Evolutionary conservation across 2,797 vertebrate species (phyloP), one percentile per base, ranked within the genome.

Genomic region (Xyrichtys novacula): DNA sequence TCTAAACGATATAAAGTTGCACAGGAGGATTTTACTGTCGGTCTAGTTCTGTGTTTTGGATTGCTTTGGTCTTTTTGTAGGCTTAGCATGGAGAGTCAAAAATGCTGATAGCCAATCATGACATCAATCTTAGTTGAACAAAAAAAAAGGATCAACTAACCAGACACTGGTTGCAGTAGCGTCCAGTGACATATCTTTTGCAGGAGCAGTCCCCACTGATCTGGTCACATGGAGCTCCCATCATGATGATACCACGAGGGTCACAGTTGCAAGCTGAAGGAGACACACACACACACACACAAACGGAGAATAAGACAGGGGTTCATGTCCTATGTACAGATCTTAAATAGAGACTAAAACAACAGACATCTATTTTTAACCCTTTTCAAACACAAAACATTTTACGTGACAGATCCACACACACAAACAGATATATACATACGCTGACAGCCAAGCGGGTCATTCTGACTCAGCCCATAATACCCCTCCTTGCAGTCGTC

Each of bases 191-290:
- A 0, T 96, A 95, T 85, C 93, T 85, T 88, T 97, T 98, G 85
- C 96, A 98, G 76, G 93, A 95, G 80, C 96, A 97, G 86, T 95
- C 94, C 0, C 95, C 94, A 1, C 94, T 97, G 87, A 95, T 93
- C 76, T 94, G 93, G 78, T 98, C 96, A 17, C 95, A 97, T 0
- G 93, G 93, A 4, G 89, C 88, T 62, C 81, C 93, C 75, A 92
- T 87, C 23, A 88, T 87, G 23, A 94, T 93, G 1, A 92, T 93
- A 23, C 96, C 95, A 43, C 89, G 91, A 0, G 92, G 93, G 73
- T 97, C 94, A 71, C 95, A 96, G 82, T 94, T 94, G 80, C 95
- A 98, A 0, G 93, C 95, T 96, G 86, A 23, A 47, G 55, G 16
- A 71, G 5, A 71, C 25, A 66, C 38, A 62, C 31, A 62, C 20